Percentiles rank a stretch among this genome's conserved stretches.
These are phyloP conservation scores for Uloborus diversus DNA, from an alignment of 1,140 invertebrate species.

Conservation along the genomic window DNA sequence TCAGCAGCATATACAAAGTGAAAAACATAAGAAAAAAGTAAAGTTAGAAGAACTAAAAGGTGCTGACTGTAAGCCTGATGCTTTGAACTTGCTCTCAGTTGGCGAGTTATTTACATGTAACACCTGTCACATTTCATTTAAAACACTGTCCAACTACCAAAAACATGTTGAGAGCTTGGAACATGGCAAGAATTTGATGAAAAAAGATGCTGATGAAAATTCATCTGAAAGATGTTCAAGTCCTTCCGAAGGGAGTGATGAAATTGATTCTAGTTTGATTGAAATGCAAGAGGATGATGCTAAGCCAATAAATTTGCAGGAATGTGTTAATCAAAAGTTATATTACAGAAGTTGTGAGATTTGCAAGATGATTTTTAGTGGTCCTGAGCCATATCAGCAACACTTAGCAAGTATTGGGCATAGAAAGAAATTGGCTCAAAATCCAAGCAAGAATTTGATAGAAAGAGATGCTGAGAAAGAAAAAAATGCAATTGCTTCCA, in stretches of 20 bases:
- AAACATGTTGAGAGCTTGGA: conserved; percentile 14
- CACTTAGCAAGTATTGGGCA: conserved; percentile 12
- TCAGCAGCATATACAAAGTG: no score
- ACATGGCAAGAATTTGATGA: background rate
- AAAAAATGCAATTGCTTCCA: background rate
- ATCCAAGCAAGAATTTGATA: background rate
- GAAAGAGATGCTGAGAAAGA: background rate
- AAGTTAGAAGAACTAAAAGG: no score
- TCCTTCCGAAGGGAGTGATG: background rate
- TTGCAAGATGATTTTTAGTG: conserved; percentile 3
- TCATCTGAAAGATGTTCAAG: background rate
- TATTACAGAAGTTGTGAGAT: background rate
- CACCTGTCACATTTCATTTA: no score
- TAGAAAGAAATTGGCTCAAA: no score
- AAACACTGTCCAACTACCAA: background rate
- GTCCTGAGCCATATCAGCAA: conserved; percentile 9
- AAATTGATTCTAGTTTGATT: background rate
- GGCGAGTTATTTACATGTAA: no score
- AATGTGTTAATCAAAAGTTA: background rate
- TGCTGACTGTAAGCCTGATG: no score
- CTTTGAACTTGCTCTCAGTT: no score
- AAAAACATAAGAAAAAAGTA: no score
- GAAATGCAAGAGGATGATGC: background rate
- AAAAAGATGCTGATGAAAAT: background rate
- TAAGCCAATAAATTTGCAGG: background rate